Evolutionary conservation across 2,888 invertebrate species (phyloP).

Genomic region (Rhopalosiphum nymphaeae): DNA sequence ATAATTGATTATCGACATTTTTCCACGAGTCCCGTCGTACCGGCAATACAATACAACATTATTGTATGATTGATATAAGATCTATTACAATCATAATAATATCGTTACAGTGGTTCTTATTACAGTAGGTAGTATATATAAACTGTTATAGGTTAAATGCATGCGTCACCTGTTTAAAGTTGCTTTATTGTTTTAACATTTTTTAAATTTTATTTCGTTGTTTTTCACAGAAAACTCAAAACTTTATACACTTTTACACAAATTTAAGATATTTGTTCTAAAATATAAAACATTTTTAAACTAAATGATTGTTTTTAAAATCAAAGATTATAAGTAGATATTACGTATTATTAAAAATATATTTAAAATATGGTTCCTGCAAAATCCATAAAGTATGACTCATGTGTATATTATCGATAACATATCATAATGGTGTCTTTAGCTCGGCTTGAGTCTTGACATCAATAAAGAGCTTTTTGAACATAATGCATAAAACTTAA

Average conservation of each 20-base stretch:
- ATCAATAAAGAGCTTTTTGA: background rate
- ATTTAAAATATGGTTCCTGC: background rate
- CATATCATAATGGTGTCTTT: background rate
- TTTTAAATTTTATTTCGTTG: too few relatives aligned
- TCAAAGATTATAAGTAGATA: too few relatives aligned
- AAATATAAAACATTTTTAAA: background rate
- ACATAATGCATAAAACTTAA: background rate
- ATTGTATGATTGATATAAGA: background rate
- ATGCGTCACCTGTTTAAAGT: background rate
- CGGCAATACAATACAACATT: background rate
- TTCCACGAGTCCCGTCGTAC: background rate
- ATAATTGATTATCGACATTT: background rate
- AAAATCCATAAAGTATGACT: background rate
- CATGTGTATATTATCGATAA: background rate
- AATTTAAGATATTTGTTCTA: background rate
- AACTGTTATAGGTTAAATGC: background rate
- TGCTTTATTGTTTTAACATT: background rate
- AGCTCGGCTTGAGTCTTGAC: background rate
- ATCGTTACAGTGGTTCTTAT: background rate
- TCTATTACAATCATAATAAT: background rate
- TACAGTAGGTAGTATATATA: background rate
- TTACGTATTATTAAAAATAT: background rate
- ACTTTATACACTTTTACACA: background rate
- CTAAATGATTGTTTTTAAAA: background rate
- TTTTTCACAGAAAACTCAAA: background rate